These are phyloP conservation scores for Alaudala cheleensis DNA, from an alignment of 2,113 vertebrate species.

Conservation along the genomic window DNA sequence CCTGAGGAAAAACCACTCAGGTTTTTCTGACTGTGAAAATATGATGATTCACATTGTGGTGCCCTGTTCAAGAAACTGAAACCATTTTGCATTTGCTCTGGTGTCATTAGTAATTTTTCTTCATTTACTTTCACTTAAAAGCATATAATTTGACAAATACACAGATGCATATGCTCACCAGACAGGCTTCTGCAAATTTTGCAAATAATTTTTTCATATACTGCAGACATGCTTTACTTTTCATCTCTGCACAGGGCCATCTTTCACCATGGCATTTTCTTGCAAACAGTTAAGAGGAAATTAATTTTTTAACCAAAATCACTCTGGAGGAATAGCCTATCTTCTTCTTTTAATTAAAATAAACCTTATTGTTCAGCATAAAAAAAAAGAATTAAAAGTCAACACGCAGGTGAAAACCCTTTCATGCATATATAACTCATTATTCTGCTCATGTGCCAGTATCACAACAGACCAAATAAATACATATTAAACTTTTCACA, in stretches of 20 bases:
- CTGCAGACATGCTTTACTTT: not conserved
- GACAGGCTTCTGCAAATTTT: not conserved
- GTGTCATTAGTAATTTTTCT: not conserved
- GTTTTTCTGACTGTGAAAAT: constrained; percentile 15
- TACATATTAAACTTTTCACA: constrained; percentile 1
- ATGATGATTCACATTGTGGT: not conserved
- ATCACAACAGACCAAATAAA: not conserved
- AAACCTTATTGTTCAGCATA: not conserved
- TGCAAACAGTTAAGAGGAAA: constrained; percentile 16
- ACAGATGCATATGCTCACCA: not conserved
- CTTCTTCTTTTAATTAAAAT: constrained; percentile 36
- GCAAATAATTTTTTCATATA: not conserved
- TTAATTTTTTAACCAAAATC: not conserved
- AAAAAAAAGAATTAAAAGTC: not conserved
- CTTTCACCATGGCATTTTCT: not conserved
- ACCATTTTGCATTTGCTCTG: constrained; percentile 2
- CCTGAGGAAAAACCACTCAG: not conserved
- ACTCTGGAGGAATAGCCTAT: not conserved
- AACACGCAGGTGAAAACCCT: not conserved
- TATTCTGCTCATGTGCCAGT: not conserved
- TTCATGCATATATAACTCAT: not conserved
- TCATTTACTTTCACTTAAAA: constrained; percentile 14
- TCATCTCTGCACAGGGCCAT: not conserved
- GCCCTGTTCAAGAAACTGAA: constrained; percentile 26
- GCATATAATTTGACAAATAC: not conserved